Percentiles rank a stretch among this genome's conserved stretches.
Evolutionary conservation across 2,113 vertebrate genomes (phyloP).

Genomic region (Lophochroa leadbeateri): DNA sequence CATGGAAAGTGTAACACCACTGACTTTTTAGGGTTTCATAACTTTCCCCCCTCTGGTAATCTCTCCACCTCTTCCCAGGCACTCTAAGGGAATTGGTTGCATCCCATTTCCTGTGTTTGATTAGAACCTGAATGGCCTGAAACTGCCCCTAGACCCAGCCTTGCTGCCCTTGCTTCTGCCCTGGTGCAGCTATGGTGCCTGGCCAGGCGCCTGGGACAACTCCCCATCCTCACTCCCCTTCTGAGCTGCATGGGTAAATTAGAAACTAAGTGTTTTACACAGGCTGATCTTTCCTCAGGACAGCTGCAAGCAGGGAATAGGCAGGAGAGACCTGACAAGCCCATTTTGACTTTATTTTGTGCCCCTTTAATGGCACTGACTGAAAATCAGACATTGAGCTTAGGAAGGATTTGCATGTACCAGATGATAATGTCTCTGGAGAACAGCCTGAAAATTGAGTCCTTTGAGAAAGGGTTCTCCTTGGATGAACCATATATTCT

Average conservation of each 20-base stretch:
- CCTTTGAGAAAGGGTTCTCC: conserved; percentile 8
- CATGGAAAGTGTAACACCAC: accelerated
- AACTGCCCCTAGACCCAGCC: not conserved
- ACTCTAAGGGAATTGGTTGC: not conserved
- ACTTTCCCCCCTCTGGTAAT: not conserved
- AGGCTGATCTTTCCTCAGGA: not conserved
- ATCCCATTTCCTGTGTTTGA: not conserved
- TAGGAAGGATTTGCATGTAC: not conserved
- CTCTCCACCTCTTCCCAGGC: not conserved
- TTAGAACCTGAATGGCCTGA: not conserved
- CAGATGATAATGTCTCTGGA: conserved; percentile 5
- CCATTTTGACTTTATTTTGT: conserved; percentile 19
- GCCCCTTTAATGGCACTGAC: not conserved
- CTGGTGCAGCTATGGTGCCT: accelerated
- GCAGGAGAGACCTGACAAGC: not conserved
- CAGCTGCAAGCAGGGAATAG: not conserved
- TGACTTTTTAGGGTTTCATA: not conserved
- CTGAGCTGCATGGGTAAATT: not conserved
- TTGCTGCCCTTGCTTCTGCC: not conserved
- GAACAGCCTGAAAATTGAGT: conserved; percentile 21
- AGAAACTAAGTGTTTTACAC: not conserved
- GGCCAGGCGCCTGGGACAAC: not conserved
- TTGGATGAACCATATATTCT: conserved; percentile 22
- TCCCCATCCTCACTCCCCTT: not conserved
- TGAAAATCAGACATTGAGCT: not conserved